A percentile compares a stretch with the other conserved stretches of the same genome.
Evolutionary conservation across 1,140 invertebrate genomes (phyloP).

Genomic region (Batillaria attramentaria): DNA sequence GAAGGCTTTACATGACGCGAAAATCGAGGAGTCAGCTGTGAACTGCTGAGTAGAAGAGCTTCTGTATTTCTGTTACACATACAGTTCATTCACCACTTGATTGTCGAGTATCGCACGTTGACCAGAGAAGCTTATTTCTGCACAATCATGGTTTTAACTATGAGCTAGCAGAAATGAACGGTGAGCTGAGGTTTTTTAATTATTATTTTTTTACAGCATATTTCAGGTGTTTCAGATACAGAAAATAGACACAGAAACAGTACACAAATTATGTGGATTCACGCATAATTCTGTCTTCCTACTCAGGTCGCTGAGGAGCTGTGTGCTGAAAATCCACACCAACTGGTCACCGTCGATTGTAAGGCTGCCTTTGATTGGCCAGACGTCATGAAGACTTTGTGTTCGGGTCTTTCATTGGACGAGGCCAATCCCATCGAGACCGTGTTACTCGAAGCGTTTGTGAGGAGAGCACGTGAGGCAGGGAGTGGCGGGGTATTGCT

Average conservation of each 20-base stretch:
- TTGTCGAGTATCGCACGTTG: no score
- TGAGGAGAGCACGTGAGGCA: background rate
- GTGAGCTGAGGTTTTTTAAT: background rate
- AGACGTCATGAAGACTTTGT: background rate
- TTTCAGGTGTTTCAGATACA: background rate
- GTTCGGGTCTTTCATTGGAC: constrained; percentile 17
- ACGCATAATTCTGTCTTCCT: background rate
- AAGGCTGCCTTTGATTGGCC: constrained; percentile 11
- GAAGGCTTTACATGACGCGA: no score
- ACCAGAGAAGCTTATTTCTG: background rate
- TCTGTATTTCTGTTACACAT: no score
- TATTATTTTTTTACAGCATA: background rate
- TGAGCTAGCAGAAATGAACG: background rate
- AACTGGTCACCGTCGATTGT: constrained; percentile 22
- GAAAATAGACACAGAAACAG: no score
- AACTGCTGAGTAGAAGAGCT: no score
- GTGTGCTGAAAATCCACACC: background rate
- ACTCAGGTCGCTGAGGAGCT: constrained; percentile 10
- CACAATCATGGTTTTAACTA: background rate
- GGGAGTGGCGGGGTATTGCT: background rate
- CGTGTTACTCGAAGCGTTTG: background rate
- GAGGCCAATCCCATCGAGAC: constrained; percentile 1
- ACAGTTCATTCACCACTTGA: no score
- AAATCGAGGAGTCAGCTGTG: no score
- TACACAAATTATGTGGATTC: no score